These are phyloP conservation scores for Coptodon rendalli DNA, from an alignment of 2,113 vertebrate genomes.

Conservation along the genomic window DNA sequence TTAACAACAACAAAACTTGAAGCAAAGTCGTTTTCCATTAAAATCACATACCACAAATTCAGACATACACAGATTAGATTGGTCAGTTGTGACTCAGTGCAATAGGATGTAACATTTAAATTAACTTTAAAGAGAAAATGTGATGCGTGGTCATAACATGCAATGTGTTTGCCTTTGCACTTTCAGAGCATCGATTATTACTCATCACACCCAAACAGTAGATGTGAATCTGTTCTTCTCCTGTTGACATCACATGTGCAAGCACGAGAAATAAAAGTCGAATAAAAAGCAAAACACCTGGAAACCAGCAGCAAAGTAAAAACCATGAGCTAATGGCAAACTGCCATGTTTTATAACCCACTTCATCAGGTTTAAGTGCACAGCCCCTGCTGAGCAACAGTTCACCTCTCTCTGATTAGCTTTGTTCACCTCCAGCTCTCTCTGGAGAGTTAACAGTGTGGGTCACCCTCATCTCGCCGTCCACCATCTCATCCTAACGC, in stretches of 20 bases:
- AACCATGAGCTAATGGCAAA: background rate
- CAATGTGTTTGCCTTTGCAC: background rate
- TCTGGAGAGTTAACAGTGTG: background rate
- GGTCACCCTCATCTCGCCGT: background rate
- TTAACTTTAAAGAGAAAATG: background rate
- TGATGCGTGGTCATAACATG: background rate
- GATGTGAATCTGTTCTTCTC: background rate
- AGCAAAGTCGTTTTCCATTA: background rate
- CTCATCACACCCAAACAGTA: background rate
- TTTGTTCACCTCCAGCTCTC: background rate
- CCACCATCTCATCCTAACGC: background rate
- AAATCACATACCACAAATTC: background rate
- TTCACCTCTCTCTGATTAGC: background rate
- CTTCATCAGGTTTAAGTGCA: background rate
- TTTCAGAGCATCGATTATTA: background rate
- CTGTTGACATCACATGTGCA: background rate
- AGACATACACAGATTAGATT: background rate
- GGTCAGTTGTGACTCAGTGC: background rate
- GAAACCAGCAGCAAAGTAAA: background rate
- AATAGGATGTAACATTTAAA: background rate
- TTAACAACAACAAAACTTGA: background rate
- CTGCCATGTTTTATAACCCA: background rate
- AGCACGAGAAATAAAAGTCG: background rate
- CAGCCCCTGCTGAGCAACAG: background rate
- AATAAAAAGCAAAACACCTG: background rate